Evolutionary conservation across 2,113 vertebrate genomes (phyloP).

Genomic region (Aegypius monachus): DNA sequence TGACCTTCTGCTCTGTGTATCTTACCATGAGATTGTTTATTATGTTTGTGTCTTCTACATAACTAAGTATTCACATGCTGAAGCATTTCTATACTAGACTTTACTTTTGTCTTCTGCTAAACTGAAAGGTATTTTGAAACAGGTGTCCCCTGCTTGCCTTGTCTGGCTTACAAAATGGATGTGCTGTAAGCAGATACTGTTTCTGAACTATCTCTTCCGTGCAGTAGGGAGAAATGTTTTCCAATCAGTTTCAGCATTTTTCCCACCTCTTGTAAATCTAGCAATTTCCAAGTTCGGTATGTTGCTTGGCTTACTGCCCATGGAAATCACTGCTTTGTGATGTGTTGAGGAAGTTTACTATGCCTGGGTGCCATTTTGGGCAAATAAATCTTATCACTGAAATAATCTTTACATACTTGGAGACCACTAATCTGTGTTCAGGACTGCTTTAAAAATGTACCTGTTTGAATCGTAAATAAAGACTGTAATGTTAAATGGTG

Average conservation of each 20-base stretch:
- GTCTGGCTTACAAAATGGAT: background rate
- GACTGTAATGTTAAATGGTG: background rate
- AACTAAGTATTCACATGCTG: background rate
- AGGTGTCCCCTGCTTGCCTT: background rate
- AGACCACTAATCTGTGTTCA: background rate
- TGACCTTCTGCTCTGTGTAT: background rate
- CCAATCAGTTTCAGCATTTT: background rate
- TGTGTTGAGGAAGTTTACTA: background rate
- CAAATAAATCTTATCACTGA: background rate
- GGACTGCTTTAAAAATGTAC: background rate
- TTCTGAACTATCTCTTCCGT: background rate
- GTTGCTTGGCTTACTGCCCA: background rate
- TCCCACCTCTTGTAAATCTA: background rate
- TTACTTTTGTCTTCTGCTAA: background rate
- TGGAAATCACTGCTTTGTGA: background rate
- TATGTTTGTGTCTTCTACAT: background rate
- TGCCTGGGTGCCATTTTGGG: background rate
- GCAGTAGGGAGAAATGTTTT: background rate
- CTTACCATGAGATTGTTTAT: background rate
- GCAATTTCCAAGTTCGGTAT: background rate
- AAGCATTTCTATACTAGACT: background rate
- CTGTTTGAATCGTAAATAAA: background rate
- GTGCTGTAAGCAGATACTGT: background rate
- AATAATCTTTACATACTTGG: background rate
- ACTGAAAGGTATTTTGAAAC: background rate